phyloP scores from a whole-genome alignment of 2,113 vertebrate genomes.

The Phoenicopterus ruber region DNA sequence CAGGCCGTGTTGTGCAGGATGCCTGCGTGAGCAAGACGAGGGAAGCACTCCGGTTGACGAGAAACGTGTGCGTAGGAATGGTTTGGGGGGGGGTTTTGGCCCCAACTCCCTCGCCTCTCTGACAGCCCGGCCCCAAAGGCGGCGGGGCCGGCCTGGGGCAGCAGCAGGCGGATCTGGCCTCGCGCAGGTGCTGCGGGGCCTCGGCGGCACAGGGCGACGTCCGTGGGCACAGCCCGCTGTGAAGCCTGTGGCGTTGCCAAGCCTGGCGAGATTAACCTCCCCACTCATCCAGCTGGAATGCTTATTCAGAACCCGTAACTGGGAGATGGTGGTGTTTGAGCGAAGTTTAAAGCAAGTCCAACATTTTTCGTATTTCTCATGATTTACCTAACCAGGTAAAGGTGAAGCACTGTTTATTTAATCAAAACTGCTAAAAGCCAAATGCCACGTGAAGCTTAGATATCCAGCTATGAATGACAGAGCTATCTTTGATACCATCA shows the following conservation, averaged over 20 bases:
- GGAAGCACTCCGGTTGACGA: not conserved
- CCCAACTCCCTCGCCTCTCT: not conserved
- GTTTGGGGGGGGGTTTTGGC: not conserved
- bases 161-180: not conserved
- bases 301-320: not conserved
- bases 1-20: not conserved
- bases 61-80: not conserved
- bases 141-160: not conserved
- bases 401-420: not conserved
- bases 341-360: not conserved
- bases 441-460: not conserved
- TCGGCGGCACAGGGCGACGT: not conserved
- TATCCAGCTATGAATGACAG: constrained; percentile 35
- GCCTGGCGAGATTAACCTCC: not conserved
- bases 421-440: not conserved
- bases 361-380: not conserved
- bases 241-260: not conserved
- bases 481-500: constrained; percentile 56
- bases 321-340: not conserved
- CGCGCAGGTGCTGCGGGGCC: not conserved
- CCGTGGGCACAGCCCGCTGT: not conserved
- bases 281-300: not conserved
- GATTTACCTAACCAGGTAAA: not conserved
- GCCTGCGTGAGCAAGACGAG: not conserved
- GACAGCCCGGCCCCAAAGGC: not conserved